Conservation (phyloP, 2,888 invertebrate genomes). For the Cephalotes varians region DNA sequence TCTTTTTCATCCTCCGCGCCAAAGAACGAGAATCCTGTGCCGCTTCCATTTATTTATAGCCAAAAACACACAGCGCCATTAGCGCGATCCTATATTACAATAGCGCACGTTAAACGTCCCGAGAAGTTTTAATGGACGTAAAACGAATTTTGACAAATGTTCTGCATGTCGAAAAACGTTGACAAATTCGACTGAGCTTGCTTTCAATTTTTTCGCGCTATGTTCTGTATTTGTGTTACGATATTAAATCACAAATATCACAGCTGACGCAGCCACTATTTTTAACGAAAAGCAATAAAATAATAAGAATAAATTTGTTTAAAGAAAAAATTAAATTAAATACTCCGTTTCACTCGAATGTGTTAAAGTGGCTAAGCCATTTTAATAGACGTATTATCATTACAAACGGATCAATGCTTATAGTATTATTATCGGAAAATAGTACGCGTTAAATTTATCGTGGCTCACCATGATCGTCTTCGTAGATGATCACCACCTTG, state of each 20-base stretch:
- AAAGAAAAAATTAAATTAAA: not conserved
- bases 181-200: not conserved
- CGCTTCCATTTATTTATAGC: conserved; percentile 37
- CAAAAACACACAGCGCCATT: not conserved
- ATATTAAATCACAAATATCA: not conserved
- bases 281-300: not conserved
- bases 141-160: conserved; percentile 26
- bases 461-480: conserved; percentile 90
- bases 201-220: not conserved
- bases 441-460: not conserved
- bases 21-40: conserved; percentile 36
- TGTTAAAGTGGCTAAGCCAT: not conserved
- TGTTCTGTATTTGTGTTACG: not conserved
- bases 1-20: conserved; percentile 24
- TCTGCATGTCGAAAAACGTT: not conserved
- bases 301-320: not conserved
- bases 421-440: not conserved
- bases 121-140: not conserved
- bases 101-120: not conserved
- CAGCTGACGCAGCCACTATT: not conserved
- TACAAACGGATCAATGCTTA: not conserved
- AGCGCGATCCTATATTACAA: not conserved
- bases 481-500: conserved; percentile 92
- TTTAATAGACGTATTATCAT: not conserved
- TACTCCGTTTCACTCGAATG: not conserved